phyloP scores from a whole-genome alignment of 2,888 invertebrate genomes.

The Tetramorium bicarinatum region DNA sequence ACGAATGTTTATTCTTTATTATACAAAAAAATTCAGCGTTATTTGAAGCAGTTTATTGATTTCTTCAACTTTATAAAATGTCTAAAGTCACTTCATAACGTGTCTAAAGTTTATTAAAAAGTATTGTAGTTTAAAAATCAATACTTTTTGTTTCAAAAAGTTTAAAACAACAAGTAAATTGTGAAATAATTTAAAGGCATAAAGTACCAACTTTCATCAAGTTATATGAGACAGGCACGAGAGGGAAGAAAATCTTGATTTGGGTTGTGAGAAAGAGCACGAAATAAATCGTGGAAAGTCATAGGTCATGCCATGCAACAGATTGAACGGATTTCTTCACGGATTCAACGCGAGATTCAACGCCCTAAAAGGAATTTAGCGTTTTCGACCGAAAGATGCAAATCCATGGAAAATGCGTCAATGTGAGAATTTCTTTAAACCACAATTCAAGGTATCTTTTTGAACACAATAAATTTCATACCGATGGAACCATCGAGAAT shows the following conservation, averaged over 20 bases:
- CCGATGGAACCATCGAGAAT: not conserved
- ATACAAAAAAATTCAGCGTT: not conserved
- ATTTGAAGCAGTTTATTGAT: not conserved
- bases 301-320: constrained; percentile 34
- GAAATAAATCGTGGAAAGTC: constrained; percentile 29
- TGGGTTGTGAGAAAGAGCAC: not conserved
- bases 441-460: constrained; percentile 1
- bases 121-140: not conserved
- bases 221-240: not conserved
- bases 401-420: constrained; percentile 26
- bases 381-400: constrained; percentile 28
- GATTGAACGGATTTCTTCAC: constrained; percentile 42
- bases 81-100: too few species aligned
- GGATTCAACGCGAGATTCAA: constrained; percentile 26
- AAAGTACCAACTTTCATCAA: constrained; percentile 2
- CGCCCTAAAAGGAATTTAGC: constrained; percentile 30
- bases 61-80: not conserved
- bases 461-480: not conserved
- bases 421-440: constrained; percentile 26
- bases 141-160: not conserved
- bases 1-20: constrained; percentile 13
- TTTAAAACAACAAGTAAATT: not conserved
- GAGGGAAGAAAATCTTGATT: constrained; percentile 16
- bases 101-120: not conserved
- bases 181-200: constrained; percentile 1